phyloP scores from a whole-genome alignment of 2,888 invertebrate species.

The Asteroscopus sphinx region DNA sequence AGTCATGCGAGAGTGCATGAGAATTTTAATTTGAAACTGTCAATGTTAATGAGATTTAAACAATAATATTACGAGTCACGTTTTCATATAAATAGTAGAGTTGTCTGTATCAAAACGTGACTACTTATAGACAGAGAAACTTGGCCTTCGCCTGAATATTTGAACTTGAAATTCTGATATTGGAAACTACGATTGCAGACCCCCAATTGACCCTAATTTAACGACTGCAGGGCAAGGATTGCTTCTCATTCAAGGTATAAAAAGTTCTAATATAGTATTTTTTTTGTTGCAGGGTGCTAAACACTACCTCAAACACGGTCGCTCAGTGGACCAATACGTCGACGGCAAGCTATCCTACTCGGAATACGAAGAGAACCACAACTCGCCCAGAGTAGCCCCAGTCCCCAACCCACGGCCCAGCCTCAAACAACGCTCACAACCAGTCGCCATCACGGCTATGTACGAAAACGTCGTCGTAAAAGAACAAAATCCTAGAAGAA shows the following conservation, averaged over 20 bases:
- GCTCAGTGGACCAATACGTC: conserved; percentile 94
- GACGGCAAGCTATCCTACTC: conserved; percentile 90
- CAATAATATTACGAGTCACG: conserved; percentile 27
- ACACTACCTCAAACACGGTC: conserved; percentile 91
- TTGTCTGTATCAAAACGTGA: conserved; percentile 7
- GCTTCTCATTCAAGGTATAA: no score
- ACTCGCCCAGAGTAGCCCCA: conserved; percentile 82
- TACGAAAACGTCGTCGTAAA: conserved; percentile 93
- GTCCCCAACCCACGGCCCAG: conserved; percentile 84
- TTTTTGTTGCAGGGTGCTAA: conserved; percentile 86
- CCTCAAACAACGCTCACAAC: conserved; percentile 89
- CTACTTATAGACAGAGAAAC: neutral
- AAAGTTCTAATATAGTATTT: neutral
- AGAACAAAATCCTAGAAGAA: conserved; percentile 93
- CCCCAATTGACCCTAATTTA: no score
- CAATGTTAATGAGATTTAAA: conserved; percentile 40
- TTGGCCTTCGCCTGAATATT: neutral
- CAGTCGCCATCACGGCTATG: conserved; percentile 93
- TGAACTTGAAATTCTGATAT: conserved; percentile 4
- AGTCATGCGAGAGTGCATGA: conserved; percentile 25
- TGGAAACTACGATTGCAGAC: no score
- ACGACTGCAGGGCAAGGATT: no score
- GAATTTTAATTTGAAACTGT: conserved; percentile 43
- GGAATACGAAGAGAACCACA: conserved; percentile 89
- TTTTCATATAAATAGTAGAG: conserved; percentile 11